Conservation (phyloP, 2,888 invertebrate genomes). For the Trachelus stipa region DNA sequence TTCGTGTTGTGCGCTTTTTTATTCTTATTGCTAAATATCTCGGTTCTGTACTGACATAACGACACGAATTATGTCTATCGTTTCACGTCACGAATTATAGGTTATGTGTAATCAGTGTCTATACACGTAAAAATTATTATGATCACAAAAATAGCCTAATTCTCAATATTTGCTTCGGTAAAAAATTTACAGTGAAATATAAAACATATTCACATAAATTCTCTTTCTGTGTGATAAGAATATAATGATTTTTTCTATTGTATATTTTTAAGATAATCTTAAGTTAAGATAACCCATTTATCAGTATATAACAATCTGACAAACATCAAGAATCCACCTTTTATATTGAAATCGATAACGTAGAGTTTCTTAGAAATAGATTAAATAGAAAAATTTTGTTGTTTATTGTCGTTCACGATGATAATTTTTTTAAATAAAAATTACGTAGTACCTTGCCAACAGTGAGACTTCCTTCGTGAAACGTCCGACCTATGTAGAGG, state of each 20-base stretch:
- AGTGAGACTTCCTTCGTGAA: slow-evolving; percentile 76
- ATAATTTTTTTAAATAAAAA: neutral
- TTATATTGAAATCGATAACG: neutral
- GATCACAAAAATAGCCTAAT: too few species aligned
- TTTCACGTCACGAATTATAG: too few species aligned
- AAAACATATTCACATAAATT: neutral
- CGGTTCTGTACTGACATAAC: too few species aligned
- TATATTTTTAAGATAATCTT: neutral
- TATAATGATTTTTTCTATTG: neutral
- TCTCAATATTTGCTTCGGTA: too few species aligned
- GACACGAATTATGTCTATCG: too few species aligned
- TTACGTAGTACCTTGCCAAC: slow-evolving; percentile 73
- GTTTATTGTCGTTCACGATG: neutral
- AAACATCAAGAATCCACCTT: neutral
- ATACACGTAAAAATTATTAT: too few species aligned
- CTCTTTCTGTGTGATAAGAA: neutral
- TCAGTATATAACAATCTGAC: neutral
- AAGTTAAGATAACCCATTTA: neutral
- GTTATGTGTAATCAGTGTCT: too few species aligned
- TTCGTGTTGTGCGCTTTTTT: too few species aligned
- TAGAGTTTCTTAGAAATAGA: neutral
- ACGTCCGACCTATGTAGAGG: slow-evolving; percentile 76
- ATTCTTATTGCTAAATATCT: too few species aligned
- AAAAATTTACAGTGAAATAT: too few species aligned
- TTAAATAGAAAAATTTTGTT: neutral